These are phyloP conservation scores for Carcina quercana DNA, from an alignment of 2,888 invertebrate genomes.

Conservation along the genomic window DNA sequence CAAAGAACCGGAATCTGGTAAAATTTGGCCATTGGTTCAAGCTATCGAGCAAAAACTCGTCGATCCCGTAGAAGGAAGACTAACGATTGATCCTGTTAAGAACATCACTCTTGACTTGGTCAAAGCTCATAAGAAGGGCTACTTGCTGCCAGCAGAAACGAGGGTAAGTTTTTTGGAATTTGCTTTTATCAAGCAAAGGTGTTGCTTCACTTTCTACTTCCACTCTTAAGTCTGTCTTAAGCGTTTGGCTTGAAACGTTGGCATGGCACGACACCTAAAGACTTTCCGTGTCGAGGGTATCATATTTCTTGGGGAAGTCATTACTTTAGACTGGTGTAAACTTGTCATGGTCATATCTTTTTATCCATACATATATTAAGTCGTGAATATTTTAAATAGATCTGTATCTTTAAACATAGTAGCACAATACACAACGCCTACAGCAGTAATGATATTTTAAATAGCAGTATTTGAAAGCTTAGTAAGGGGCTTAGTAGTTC, in stretches of 20 bases:
- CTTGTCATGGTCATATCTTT: no score
- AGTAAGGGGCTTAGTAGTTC: constrained; percentile 15
- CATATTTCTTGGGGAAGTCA: constrained; percentile 36
- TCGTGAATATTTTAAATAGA: no score
- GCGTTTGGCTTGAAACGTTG: constrained; percentile 67
- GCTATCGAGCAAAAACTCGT: constrained; percentile 83
- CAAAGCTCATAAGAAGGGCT: constrained; percentile 90
- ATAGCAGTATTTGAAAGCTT: constrained; percentile 5
- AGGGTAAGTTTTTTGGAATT: constrained; percentile 84
- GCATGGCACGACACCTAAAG: constrained; percentile 67
- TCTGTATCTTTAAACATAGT: no score
- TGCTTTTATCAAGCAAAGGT: constrained; percentile 65
- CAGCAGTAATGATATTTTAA: constrained; percentile 5
- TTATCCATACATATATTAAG: no score
- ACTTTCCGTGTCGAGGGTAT: constrained; percentile 48
- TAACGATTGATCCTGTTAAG: constrained; percentile 73
- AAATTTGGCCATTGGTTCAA: constrained; percentile 83
- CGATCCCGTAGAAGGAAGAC: constrained; percentile 83
- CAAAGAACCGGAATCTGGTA: constrained; percentile 84
- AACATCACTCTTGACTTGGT: constrained; percentile 81
- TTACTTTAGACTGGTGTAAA: no score
- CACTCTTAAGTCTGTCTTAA: constrained; percentile 56
- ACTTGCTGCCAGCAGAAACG: constrained; percentile 92
- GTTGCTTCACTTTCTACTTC: constrained; percentile 65
- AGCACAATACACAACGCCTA: constrained; percentile 26